Base-by-base conservation (phyloP, 1,140 invertebrate genomes). In the Aphaenogaster floridana region DNA sequence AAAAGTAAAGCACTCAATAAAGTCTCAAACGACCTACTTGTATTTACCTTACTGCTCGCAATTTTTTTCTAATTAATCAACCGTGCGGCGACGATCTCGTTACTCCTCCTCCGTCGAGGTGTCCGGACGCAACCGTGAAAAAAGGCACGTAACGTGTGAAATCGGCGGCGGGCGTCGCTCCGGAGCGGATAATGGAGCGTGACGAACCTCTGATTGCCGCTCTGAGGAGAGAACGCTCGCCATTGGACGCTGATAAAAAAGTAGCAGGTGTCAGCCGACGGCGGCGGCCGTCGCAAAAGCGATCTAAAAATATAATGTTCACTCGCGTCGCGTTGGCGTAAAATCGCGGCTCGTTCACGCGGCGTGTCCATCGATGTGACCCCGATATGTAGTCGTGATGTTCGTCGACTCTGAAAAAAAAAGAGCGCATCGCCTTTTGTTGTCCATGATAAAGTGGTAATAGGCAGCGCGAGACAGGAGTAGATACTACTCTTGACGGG, bases 341-440 rank as follows among this genome's bases (percentile, higher is more conserved):
- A 90, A 93, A 92, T 88, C 71, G 81, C 81, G 79, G 80, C 84
- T 86, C 79, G 86, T 88, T 91, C 71, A 81, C 81, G 89, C 78
- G 81, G 86, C 50, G 17, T 86, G 71, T 86, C 83, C 87, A 93
- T 92, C 88, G 91, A 88, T 92, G 76, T 93, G 92, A 91, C 92
- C 91, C 86, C 91, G 88, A 92, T 93, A 88, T 61, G 76, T 77
- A 79, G 39, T 57, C 80, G 21, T 69, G 66, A 84, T 84, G 61
- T 87, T 79, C 79, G 54, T 54, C 34, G 66, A 66, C 54, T 88
- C 86, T 87, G 57, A 72, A 81, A 86, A 74, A 74, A 79, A 89
- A 84, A 64, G 36, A 86, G 52, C 79, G 59, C 45, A 59, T 69
- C 59, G 71, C 76, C 34, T 79, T 90, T 88, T 90, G 78, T 90